Conservation (phyloP, 2,797 vertebrate genomes). For the Aphelocoma californica region DNA sequence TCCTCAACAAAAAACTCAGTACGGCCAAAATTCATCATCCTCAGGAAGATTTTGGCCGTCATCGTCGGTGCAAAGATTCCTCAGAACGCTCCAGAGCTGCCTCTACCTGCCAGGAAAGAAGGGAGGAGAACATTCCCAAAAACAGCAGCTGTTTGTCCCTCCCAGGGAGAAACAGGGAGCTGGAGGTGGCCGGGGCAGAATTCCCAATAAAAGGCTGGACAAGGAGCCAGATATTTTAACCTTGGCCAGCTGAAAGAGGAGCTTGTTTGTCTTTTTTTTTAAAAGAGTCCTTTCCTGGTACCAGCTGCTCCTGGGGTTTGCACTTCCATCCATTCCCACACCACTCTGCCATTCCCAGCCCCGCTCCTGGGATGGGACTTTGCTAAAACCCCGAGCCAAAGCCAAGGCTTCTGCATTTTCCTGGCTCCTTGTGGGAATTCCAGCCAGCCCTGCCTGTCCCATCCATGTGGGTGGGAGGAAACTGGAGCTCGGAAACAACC, state of each 20-base stretch:
- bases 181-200: neutral
- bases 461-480: slow-evolving; percentile 9
- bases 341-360: neutral
- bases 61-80: neutral
- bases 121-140: slow-evolving; percentile 13
- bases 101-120: slow-evolving; percentile 21
- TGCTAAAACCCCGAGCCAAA: neutral
- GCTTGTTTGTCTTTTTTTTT: neutral
- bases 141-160: neutral
- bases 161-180: neutral
- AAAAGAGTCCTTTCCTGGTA: neutral
- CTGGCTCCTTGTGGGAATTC: slow-evolving; percentile 69
- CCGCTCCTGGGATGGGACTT: neutral
- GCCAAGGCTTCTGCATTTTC: slow-evolving; percentile 19
- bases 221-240: neutral
- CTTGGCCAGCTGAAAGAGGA: neutral
- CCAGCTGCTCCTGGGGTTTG: neutral
- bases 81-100: neutral
- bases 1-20: neutral
- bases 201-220: neutral
- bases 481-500: slow-evolving; percentile 49
- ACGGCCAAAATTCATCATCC: neutral
- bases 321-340: neutral
- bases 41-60: neutral
- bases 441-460: neutral